Evolutionary conservation across 2,113 vertebrate species (phyloP), one percentile per base, ranked within the genome.

Genomic region (Gymnogyps californianus): DNA sequence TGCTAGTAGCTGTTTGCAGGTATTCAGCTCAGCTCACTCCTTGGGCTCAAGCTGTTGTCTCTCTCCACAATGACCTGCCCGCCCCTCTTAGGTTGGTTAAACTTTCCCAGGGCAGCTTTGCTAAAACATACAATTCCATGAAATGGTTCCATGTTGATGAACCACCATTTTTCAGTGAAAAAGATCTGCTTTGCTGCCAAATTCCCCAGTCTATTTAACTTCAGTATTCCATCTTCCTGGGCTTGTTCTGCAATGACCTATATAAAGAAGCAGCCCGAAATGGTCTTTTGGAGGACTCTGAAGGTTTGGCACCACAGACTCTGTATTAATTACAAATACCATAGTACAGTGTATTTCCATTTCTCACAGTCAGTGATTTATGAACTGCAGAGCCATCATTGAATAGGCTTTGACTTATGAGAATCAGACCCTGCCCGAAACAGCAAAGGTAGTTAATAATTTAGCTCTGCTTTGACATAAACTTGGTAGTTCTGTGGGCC

Each of bases 301-400:
- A 81, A 66, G 31, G 6, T 77, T 88, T 93, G 90, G 64, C 59
- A 90, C 38, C 49, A 29, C 11, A 78, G 40, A 77, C 11, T 9
- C 47, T 49, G 13, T 59, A 67, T 81, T 89, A 90, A 89, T 78
- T 90, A 52, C 47, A 82, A 84, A 67, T 67, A 71, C 22, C 9
- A 25, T 15, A 57, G 42, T 54, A 87, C 31, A 74, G n/a, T 66
- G 10, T 44, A 88, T 95, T 96, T 96, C 62, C 10, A 34, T 91
- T 95, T 91, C 75, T 94, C 85, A 70, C 34, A 74, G 64, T 34
- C 83, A 77, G 47, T 82, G 80, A 90, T 86, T 90, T 70, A 89
- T 69, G 55, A 92, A 83, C 88, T 93, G 36, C 71, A 88, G 67
- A 94, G 32, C 7, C 69, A 89, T 61, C 47, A 71, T 1, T 92